phyloP scores from a whole-genome alignment of 2,888 invertebrate species.

The Gerris lacustris region DNA sequence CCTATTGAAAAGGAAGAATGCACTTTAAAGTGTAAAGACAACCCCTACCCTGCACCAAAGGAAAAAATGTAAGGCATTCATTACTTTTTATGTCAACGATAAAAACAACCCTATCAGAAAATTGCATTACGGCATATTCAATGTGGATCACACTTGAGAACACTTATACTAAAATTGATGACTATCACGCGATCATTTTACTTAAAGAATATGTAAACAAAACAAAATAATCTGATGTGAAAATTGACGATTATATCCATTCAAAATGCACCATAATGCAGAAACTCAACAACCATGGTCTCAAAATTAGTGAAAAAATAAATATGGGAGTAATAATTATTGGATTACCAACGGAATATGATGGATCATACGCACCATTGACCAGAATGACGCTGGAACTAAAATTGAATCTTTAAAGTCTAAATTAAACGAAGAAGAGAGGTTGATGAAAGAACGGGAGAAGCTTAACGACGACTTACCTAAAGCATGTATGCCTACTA shows the following conservation, averaged over 20 bases:
- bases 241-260: neutral
- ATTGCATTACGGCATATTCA: neutral
- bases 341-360: neutral
- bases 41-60: too few species aligned
- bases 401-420: neutral
- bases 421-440: neutral
- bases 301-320: neutral
- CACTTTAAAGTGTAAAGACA: neutral
- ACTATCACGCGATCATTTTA: neutral
- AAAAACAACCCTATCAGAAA: neutral
- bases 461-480: neutral
- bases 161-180: neutral
- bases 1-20: too few species aligned
- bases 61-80: neutral
- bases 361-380: neutral
- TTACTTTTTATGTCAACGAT: neutral
- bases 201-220: neutral
- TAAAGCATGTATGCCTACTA: too few species aligned
- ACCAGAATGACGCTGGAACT: neutral
- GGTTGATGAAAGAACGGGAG: neutral
- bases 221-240: neutral
- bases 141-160: neutral
- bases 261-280: neutral
- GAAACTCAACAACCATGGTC: neutral
- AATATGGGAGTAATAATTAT: neutral